Evolutionary conservation across 2,797 vertebrate genomes (phyloP).

Genomic region (Sylvia borin): DNA sequence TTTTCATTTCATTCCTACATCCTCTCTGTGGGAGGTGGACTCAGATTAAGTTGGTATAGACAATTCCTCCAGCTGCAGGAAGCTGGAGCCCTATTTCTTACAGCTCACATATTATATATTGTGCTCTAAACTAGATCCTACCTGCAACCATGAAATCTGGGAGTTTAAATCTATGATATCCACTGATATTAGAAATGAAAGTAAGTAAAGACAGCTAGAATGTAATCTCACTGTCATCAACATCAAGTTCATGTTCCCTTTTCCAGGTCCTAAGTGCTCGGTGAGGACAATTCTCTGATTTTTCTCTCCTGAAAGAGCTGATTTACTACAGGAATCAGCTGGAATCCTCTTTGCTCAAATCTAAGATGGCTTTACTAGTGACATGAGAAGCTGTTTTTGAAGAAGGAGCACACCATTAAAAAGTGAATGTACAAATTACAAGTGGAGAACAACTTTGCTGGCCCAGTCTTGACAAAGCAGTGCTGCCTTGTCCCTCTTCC

Average conservation of each 20-base stretch:
- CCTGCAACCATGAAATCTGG: not conserved
- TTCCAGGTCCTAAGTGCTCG: not conserved
- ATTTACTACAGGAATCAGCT: not conserved
- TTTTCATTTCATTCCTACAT: conserved; percentile 54
- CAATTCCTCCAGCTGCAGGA: conserved; percentile 41
- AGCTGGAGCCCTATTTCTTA: conserved; percentile 9
- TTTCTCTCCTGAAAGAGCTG: not conserved
- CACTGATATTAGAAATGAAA: conserved; percentile 13
- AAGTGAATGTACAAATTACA: not conserved
- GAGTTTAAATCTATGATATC: not conserved
- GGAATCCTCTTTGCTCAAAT: not conserved
- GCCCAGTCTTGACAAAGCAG: not conserved
- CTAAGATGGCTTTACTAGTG: not conserved
- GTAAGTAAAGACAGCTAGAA: not conserved
- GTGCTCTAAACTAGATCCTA: not conserved
- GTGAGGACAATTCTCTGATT: not conserved
- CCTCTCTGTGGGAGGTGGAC: conserved; percentile 59
- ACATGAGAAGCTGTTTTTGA: not conserved
- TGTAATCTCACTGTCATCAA: not conserved
- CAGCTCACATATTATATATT: not conserved
- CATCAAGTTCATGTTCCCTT: not conserved
- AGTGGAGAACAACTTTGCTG: not conserved
- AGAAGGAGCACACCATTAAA: not conserved
- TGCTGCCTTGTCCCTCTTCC: not conserved
- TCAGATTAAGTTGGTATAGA: conserved; percentile 5